phyloP scores from a whole-genome alignment of 2,888 invertebrate genomes.

The Euzophera pinguis region DNA sequence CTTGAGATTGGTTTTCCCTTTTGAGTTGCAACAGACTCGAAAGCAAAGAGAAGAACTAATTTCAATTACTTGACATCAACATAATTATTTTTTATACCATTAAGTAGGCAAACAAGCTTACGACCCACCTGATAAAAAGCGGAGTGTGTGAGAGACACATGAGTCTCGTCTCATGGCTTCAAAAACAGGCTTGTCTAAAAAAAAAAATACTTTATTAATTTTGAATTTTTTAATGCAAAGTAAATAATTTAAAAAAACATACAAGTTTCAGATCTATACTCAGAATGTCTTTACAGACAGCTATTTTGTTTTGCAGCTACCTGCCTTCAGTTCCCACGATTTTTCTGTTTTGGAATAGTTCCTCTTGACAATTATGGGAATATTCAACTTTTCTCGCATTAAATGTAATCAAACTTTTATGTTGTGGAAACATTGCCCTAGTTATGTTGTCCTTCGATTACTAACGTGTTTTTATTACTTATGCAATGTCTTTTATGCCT shows the following conservation, averaged over 20 bases:
- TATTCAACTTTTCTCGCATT: slow-evolving; percentile 36
- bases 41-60: too few relatives aligned
- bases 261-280: not conserved
- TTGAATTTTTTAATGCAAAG: too few relatives aligned
- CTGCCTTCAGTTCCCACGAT: slow-evolving; percentile 63
- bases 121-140: too few relatives aligned
- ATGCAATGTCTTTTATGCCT: slow-evolving; percentile 1
- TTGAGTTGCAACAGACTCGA: too few relatives aligned
- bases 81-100: too few relatives aligned
- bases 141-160: too few relatives aligned
- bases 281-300: not conserved
- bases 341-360: slow-evolving; percentile 43
- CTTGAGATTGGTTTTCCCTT: too few relatives aligned
- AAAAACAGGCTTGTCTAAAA: too few relatives aligned
- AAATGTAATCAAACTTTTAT: slow-evolving; percentile 26
- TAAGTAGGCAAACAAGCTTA: too few relatives aligned
- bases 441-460: not conserved
- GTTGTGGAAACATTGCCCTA: slow-evolving; percentile 22
- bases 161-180: too few relatives aligned
- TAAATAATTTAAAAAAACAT: not conserved
- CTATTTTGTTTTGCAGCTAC: slow-evolving; percentile 35
- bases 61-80: too few relatives aligned
- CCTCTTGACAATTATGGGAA: slow-evolving; percentile 56
- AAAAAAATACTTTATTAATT: too few relatives aligned
- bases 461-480: not conserved